Evolutionary conservation across 2,113 vertebrate genomes (phyloP), one percentile per base, ranked within the genome.

Genomic region (Labrus mixtus): DNA sequence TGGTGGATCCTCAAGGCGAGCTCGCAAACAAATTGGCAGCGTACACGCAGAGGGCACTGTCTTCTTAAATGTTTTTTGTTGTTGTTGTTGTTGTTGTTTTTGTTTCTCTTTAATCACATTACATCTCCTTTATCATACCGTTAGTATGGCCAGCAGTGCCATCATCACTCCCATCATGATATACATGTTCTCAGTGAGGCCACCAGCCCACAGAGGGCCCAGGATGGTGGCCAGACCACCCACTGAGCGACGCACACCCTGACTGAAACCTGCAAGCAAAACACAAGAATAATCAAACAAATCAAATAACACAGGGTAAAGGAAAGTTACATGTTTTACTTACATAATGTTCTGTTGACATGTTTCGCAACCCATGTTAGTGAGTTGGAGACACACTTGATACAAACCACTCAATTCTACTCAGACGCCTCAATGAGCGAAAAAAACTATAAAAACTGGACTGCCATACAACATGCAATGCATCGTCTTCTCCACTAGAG

Each of bases 141-240:
- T 95, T 25, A 96, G 81, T 33, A 96, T 76, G 5, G 55, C 80
- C 51, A 96, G 91, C 17, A 96, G 90, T 15, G 68, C 93, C 90
- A 95, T 93, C 95, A 96, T 96, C 51, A 95, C 91, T 4, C 95
- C 96, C 60, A 96, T 76, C 96, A 96, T 96, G 75, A 96, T 73
- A 11, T 95, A 95, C 65, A 96, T 81, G 85, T 95, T 91, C 0
- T 90, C 90, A 0, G 91, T 95, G 22, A 96, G 89, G 3, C 95
- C 94, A 7, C 95, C 95, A 0, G 95, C 95, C 96, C 96, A 96
- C 55, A 96, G 90, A 7, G 96, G 96, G 2, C 95, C 96, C 56
- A 96, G 88, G 67, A 96, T 96, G 54, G 95, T 96, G 5, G 95
- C 96, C 1, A 96, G 72, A 37, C 96, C 96, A 1, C 95, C 95